These are phyloP conservation scores for Luperina nickerlii DNA, from an alignment of 2,888 invertebrate genomes.

Conservation along the genomic window DNA sequence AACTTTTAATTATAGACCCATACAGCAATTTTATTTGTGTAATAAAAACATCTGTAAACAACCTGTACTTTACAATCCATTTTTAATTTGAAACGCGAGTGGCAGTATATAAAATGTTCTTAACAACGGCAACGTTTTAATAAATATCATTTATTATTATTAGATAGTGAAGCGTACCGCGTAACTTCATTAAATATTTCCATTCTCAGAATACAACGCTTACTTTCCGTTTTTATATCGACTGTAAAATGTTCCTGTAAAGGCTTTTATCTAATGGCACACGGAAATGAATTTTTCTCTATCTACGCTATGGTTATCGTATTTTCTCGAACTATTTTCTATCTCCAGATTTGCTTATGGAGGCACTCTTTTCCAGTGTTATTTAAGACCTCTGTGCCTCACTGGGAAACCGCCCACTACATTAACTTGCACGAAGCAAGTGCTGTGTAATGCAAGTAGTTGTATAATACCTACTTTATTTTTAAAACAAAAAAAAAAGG, in stretches of 20 bases:
- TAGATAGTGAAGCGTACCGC: neutral
- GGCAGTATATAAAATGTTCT: neutral
- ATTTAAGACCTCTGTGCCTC: neutral
- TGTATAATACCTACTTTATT: neutral
- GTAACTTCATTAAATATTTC: constrained; percentile 21
- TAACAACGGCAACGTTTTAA: neutral
- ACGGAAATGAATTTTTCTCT: neutral
- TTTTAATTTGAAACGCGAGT: constrained; percentile 1
- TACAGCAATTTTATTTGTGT: constrained; percentile 11
- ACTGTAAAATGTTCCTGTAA: constrained; percentile 3
- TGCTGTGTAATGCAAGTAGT: neutral
- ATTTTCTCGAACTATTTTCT: constrained; percentile 21
- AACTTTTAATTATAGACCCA: constrained; percentile 25
- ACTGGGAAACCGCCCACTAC: neutral
- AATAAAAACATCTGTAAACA: constrained; percentile 3
- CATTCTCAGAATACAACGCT: neutral
- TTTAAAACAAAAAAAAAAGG: neutral
- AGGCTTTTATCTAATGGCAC: neutral
- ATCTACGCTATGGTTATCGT: neutral
- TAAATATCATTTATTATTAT: neutral
- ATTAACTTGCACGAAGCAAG: neutral
- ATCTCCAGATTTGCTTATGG: neutral
- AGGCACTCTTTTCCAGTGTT: neutral
- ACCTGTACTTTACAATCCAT: constrained; percentile 2
- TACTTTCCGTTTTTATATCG: neutral